phyloP scores from a whole-genome alignment of 64 coral and sea anemone genomes.

The Stichodactyla helianthus region DNA sequence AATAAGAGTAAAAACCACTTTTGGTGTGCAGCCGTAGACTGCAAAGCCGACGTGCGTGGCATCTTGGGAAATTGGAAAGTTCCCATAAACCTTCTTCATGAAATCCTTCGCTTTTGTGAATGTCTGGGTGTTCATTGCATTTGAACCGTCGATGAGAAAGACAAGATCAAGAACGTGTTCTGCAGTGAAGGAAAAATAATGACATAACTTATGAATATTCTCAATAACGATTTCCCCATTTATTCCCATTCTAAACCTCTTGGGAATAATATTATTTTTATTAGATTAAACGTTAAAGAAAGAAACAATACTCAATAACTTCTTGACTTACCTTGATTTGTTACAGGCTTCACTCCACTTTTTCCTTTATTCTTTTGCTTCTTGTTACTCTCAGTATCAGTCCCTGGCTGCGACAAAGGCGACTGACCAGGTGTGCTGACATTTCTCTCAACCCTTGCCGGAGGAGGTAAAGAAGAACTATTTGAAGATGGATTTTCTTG shows the following conservation, averaged over 20 bases:
- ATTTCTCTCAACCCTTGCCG: not conserved
- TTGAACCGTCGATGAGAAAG: slow-evolving; percentile 38
- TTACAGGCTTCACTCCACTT: not conserved
- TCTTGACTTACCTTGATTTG: not conserved
- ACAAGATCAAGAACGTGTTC: slow-evolving; percentile 42
- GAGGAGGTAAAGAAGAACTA: not conserved
- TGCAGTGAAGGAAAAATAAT: not conserved
- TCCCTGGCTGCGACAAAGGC: not conserved
- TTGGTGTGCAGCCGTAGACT: slow-evolving; percentile 14
- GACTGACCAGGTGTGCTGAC: not conserved
- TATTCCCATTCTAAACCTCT: no score
- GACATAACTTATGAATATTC: no score
- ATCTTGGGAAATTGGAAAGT: slow-evolving; percentile 36
- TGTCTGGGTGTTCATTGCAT: not conserved
- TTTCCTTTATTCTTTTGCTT: not conserved
- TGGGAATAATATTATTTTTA: no score
- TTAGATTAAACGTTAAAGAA: not conserved
- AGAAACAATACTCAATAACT: not conserved
- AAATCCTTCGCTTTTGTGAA: slow-evolving; percentile 27
- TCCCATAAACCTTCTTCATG: slow-evolving; percentile 43
- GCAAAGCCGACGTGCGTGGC: slow-evolving; percentile 36
- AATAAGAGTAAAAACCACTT: slow-evolving; percentile 24
- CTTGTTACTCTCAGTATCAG: not conserved
- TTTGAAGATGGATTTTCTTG: not conserved
- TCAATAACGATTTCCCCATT: no score